phyloP scores from a whole-genome alignment of 2,888 invertebrate species.

The Polylopha cassiicola region DNA sequence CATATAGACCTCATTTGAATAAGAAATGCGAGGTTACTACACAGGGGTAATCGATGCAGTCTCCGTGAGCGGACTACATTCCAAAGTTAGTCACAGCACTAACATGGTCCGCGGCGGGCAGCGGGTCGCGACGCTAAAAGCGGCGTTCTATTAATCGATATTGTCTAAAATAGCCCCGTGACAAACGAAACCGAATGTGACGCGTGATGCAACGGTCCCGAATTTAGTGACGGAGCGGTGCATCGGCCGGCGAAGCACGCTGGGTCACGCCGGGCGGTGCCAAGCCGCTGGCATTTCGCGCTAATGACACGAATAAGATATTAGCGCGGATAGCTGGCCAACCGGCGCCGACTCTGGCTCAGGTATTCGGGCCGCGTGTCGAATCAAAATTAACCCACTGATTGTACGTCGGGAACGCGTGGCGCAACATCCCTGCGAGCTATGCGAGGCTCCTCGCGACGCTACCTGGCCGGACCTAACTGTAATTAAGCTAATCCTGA shows the following conservation, averaged over 20 bases:
- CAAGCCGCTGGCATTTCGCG: constrained; percentile 74
- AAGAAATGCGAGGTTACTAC: constrained; percentile 57
- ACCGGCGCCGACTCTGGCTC: constrained; percentile 45
- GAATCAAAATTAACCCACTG: constrained; percentile 50
- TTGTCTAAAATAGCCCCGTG: constrained; percentile 72
- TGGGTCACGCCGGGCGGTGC: constrained; percentile 51
- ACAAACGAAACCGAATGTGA: constrained; percentile 76
- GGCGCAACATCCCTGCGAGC: constrained; percentile 4
- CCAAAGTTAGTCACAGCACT: constrained; percentile 49
- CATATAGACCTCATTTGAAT: constrained; percentile 61
- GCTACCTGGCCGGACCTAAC: constrained; percentile 9
- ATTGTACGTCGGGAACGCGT: constrained; percentile 6
- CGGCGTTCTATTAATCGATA: constrained; percentile 74
- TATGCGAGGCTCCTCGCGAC: constrained; percentile 18
- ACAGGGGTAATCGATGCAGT: constrained; percentile 47
- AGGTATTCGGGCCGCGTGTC: constrained; percentile 58
- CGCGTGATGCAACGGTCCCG: constrained; percentile 73
- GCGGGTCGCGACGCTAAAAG: constrained; percentile 58
- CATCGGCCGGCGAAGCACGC: constrained; percentile 60
- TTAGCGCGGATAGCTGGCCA: constrained; percentile 65
- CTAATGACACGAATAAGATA: constrained; percentile 77
- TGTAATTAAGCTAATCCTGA: constrained; percentile 3
- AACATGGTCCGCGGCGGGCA: constrained; percentile 37
- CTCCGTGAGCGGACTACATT: constrained; percentile 46
- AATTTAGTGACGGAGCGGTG: constrained; percentile 69